Evolutionary conservation across 1,140 invertebrate species (phyloP).

Genomic region (Physella acuta): DNA sequence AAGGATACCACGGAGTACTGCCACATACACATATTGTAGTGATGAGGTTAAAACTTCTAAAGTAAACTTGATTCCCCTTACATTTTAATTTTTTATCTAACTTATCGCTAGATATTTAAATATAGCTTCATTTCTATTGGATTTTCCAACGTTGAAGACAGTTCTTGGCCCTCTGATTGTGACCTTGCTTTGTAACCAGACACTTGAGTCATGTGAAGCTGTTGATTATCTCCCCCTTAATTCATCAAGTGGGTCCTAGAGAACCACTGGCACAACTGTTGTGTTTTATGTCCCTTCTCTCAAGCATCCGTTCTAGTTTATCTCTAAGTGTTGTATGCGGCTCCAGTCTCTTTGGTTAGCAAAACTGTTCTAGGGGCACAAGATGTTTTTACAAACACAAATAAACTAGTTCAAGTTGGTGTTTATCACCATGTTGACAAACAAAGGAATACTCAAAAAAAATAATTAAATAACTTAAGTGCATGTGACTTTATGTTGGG

Average conservation of each 20-base stretch:
- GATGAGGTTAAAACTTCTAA: too few species aligned
- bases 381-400: neutral
- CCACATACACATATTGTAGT: too few species aligned
- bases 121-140: too few species aligned
- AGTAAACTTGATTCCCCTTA: too few species aligned
- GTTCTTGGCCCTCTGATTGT: too few species aligned
- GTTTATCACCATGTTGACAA: neutral
- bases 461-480: neutral
- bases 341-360: neutral
- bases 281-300: too few species aligned
- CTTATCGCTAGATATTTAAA: too few species aligned
- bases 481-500: too few species aligned
- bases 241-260: neutral
- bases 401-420: neutral
- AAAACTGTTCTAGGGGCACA: neutral
- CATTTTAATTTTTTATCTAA: too few species aligned
- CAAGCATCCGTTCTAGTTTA: slow-evolving; percentile 8
- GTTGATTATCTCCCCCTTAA: slow-evolving; percentile 6
- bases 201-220: neutral
- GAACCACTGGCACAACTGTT: too few species aligned
- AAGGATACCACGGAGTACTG: too few species aligned
- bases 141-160: too few species aligned
- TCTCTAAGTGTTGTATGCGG: slow-evolving; percentile 12
- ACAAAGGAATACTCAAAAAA: neutral
- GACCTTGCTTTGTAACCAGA: neutral